Percentiles rank a stretch among this genome's conserved stretches.
phyloP scores from a whole-genome alignment of 2,113 vertebrate species.

The Podarcis raffonei region DNA sequence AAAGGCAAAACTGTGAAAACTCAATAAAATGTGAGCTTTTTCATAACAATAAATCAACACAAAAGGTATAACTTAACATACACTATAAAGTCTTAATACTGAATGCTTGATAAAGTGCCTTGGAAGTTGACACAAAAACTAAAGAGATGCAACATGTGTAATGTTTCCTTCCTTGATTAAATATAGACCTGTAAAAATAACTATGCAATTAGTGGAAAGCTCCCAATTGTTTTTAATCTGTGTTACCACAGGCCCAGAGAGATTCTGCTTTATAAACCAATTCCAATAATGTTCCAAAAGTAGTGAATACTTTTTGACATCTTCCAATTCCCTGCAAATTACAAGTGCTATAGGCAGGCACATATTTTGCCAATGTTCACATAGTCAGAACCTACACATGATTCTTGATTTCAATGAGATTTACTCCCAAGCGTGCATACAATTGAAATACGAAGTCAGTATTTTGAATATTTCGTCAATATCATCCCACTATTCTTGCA shows the following conservation, averaged over 20 bases:
- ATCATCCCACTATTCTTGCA: background rate
- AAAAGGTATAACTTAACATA: background rate
- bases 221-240: constrained; percentile 10
- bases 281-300: background rate
- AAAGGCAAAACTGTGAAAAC: background rate
- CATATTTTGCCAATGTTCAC: background rate
- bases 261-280: background rate
- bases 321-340: background rate
- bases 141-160: background rate
- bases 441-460: background rate
- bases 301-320: background rate
- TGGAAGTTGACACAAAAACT: background rate
- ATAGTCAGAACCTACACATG: background rate
- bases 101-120: background rate
- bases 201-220: constrained; percentile 16
- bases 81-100: background rate
- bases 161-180: background rate
- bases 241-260: background rate
- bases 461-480: background rate
- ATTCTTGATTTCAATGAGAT: background rate
- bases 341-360: background rate
- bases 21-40: background rate
- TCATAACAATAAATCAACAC: background rate
- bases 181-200: background rate
- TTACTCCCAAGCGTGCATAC: background rate